A percentile compares a stretch with the other conserved stretches of the same genome.
Conservation (phyloP, 2,888 invertebrate species). For the Diarsia dahlii region DNA sequence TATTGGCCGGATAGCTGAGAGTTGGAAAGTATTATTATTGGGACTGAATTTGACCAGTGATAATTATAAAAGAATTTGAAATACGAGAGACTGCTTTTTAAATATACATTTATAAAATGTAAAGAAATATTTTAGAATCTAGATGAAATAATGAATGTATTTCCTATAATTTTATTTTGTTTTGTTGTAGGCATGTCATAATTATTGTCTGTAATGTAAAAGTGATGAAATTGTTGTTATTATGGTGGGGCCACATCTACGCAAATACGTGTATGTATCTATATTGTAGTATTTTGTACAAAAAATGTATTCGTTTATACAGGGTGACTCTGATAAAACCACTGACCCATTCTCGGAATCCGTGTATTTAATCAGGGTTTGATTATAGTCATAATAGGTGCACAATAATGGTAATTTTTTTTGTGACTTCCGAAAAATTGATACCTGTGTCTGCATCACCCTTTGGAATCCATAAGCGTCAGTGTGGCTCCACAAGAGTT, state of each 20-base stretch:
- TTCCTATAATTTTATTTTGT: slow-evolving; percentile 46
- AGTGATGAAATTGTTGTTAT: slow-evolving; percentile 10
- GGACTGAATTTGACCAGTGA: slow-evolving; percentile 71
- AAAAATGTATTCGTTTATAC: background rate
- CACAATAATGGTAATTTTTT: background rate
- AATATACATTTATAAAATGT: slow-evolving; percentile 85
- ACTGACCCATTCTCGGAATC: too few relatives aligned
- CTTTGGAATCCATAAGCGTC: background rate
- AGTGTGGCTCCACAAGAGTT: background rate
- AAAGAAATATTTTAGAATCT: slow-evolving; percentile 71
- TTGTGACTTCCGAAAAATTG: background rate
- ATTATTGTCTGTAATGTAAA: slow-evolving; percentile 9
- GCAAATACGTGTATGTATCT: background rate
- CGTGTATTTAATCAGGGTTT: too few relatives aligned
- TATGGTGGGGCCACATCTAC: slow-evolving; percentile 14
- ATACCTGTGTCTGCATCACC: background rate
- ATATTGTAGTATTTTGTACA: background rate
- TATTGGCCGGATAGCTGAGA: slow-evolving; percentile 90
- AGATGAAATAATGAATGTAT: slow-evolving; percentile 62
- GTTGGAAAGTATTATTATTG: slow-evolving; percentile 72
- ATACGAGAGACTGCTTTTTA: slow-evolving; percentile 80
- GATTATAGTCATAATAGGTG: too few relatives aligned
- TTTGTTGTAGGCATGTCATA: slow-evolving; percentile 45
- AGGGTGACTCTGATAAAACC: background rate
- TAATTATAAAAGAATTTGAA: slow-evolving; percentile 65